Evolutionary conservation across 2,113 vertebrate species (phyloP).

Genomic region (Cyphomyrus discorhynchus): DNA sequence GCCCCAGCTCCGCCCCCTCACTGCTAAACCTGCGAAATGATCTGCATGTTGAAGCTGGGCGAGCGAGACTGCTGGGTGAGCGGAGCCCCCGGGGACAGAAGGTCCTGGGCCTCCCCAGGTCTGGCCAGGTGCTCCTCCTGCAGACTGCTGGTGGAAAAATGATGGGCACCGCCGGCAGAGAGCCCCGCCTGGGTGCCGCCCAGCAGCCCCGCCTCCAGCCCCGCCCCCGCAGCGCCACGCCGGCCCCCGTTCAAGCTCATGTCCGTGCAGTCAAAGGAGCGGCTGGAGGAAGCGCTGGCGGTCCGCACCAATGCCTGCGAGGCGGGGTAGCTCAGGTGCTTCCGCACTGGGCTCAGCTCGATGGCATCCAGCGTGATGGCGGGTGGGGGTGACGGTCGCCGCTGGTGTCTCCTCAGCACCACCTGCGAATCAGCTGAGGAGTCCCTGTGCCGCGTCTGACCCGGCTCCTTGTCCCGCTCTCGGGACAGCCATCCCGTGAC

Average conservation of each 20-base stretch:
- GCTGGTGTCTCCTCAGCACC: conserved; percentile 58
- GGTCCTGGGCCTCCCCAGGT: conserved; percentile 70
- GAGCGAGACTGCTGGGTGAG: conserved; percentile 93
- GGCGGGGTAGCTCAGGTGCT: conserved; percentile 81
- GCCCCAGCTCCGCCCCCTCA: conserved; percentile 14
- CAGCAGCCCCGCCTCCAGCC: conserved; percentile 53
- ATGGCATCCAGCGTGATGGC: conserved; percentile 64
- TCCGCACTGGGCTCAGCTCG: conserved; percentile 84
- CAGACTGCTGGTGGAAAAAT: conserved; percentile 87
- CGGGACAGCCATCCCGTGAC: conserved; percentile 67
- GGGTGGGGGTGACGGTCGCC: conserved; percentile 53
- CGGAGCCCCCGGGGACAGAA: conserved; percentile 75
- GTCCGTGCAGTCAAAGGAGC: conserved; percentile 88
- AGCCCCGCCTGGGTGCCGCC: conserved; percentile 51
- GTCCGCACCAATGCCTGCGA: conserved; percentile 78
- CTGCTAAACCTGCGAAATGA: conserved; percentile 85
- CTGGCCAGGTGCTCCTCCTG: conserved; percentile 85
- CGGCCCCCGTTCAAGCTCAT: conserved; percentile 77
- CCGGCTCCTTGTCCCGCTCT: conserved; percentile 38
- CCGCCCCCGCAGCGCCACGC: conserved; percentile 49
- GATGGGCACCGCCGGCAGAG: conserved; percentile 58
- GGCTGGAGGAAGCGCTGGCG: conserved; percentile 91
- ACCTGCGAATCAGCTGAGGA: conserved; percentile 44
- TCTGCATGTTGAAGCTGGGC: conserved; percentile 99
- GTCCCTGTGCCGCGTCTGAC: conserved; percentile 44